Percentiles rank a stretch among this genome's conserved stretches.
phyloP scores from a whole-genome alignment of 2,797 vertebrate genomes.

The Allobates femoralis region DNA sequence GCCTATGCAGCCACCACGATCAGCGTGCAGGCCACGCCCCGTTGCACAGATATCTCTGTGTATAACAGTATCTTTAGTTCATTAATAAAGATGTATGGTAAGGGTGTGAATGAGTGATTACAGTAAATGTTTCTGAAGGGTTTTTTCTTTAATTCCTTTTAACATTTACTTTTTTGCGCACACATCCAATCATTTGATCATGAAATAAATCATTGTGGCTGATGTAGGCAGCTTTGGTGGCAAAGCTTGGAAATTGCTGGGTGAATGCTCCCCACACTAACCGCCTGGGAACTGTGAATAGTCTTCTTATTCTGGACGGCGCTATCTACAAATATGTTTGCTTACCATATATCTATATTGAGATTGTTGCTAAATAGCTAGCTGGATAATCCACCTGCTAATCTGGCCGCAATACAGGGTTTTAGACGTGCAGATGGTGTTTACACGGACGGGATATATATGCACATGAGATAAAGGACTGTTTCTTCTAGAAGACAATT shows the following conservation, averaged over 20 bases:
- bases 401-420: conserved; percentile 37
- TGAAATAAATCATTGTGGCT: not conserved
- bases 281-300: not conserved
- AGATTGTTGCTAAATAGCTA: conserved; percentile 53
- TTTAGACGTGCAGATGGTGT: conserved; percentile 55
- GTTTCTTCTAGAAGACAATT: not conserved
- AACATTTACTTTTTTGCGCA: too few relatives aligned
- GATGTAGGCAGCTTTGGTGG: not conserved
- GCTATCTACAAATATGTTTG: not conserved
- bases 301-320: not conserved
- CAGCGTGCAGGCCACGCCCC: too few relatives aligned
- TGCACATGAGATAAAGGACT: conserved; percentile 19
- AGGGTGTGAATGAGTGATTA: too few relatives aligned
- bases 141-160: too few relatives aligned
- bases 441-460: conserved; percentile 13
- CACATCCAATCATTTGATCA: too few relatives aligned
- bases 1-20: too few relatives aligned
- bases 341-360: conserved; percentile 33
- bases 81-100: too few relatives aligned
- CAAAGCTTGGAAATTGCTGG: not conserved
- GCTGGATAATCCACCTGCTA: conserved; percentile 52
- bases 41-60: too few relatives aligned
- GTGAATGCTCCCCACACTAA: not conserved
- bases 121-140: too few relatives aligned
- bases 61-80: too few relatives aligned